phyloP scores from a whole-genome alignment of 1,140 invertebrate species.

The Parapsyche elsis region DNA sequence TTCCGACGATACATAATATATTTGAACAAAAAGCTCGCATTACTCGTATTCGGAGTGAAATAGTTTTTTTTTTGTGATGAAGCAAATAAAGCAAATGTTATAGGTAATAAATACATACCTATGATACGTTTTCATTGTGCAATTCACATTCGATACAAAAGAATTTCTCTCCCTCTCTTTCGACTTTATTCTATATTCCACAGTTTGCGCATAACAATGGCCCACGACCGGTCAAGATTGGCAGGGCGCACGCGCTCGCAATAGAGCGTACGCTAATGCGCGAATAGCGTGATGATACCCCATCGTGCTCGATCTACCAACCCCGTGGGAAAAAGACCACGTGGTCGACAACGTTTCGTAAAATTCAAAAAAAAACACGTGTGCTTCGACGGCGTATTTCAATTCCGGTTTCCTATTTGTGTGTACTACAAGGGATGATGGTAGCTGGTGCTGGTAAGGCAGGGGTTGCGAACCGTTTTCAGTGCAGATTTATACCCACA shows the following conservation, averaged over 20 bases:
- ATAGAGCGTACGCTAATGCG: conserved; percentile 2
- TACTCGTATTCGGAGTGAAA: too few relatives aligned
- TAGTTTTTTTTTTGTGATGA: too few relatives aligned
- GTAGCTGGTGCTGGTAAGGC: not conserved
- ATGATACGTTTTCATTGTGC: too few relatives aligned
- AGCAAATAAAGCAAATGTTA: too few relatives aligned
- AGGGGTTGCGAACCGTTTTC: not conserved
- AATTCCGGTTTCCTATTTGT: not conserved
- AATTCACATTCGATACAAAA: too few relatives aligned
- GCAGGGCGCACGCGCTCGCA: conserved; percentile 1
- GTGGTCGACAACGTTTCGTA: conserved; percentile 16
- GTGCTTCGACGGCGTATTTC: not conserved
- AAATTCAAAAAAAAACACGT: not conserved
- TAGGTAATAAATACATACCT: too few relatives aligned
- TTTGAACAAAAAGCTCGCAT: not conserved
- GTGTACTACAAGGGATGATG: not conserved
- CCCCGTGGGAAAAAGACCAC: not conserved
- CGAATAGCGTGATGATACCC: conserved; percentile 9
- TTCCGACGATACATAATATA: not conserved
- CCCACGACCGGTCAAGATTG: conserved; percentile 12
- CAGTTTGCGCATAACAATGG: conserved; percentile 6
- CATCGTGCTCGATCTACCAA: not conserved
- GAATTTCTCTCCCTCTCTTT: too few relatives aligned
- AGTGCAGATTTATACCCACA: not conserved
- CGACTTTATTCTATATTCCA: too few relatives aligned